phyloP scores from a whole-genome alignment of 37 sponge, comb jelly and placozoan species.

The Haliclona indistincta region DNA sequence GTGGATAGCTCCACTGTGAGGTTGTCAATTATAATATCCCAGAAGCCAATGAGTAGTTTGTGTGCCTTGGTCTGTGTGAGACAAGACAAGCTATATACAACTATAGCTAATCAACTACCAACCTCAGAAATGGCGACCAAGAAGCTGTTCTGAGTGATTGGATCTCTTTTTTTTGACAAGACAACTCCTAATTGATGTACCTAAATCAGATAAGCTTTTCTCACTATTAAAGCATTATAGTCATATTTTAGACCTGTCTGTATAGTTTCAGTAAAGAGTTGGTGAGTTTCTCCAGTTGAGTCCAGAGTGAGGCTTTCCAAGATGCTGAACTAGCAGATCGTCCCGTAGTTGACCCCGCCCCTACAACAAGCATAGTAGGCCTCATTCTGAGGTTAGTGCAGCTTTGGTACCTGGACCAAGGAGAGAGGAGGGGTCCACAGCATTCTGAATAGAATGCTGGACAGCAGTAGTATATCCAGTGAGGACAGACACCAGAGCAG shows the following conservation, averaged over 20 bases:
- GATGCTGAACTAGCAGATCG: constrained; percentile 61
- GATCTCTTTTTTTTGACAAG: constrained; percentile 85
- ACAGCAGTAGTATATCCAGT: constrained; percentile 45
- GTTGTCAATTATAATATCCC: constrained; percentile 62
- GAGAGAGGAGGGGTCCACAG: constrained; percentile 79
- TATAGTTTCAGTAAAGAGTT: constrained; percentile 62
- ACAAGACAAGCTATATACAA: not conserved
- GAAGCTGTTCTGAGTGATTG: constrained; percentile 70
- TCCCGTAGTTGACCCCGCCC: constrained; percentile 32
- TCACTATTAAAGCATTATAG: no score
- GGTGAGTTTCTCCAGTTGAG: constrained; percentile 79
- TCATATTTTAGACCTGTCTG: constrained; percentile 75
- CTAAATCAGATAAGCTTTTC: no score
- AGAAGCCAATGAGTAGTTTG: constrained; percentile 56
- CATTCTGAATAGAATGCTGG: constrained; percentile 70
- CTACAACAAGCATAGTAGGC: no score
- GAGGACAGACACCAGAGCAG: constrained; percentile 51
- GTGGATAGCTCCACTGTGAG: constrained; percentile 70
- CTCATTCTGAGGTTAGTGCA: not conserved
- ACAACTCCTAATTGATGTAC: constrained; percentile 75
- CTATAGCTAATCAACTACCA: not conserved
- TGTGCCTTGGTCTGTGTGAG: constrained; percentile 42
- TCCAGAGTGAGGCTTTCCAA: constrained; percentile 94
- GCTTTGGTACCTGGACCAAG: constrained; percentile 5
- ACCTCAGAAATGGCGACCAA: constrained; percentile 68